Conservation (phyloP, 2,113 vertebrate species). For the Ophiodon elongatus region DNA sequence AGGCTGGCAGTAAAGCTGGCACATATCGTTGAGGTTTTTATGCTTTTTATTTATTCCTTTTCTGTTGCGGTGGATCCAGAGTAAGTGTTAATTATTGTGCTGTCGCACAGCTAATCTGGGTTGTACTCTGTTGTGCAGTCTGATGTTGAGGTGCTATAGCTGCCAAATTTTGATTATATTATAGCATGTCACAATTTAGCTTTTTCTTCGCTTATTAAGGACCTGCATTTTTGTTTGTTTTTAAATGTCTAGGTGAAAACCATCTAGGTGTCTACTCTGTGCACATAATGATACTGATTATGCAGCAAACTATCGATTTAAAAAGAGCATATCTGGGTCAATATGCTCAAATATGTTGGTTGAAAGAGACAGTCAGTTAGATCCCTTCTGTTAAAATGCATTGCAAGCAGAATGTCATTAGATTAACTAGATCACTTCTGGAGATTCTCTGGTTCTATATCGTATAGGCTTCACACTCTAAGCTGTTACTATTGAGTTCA, state of each 20-base stretch:
- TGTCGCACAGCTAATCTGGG: conserved; percentile 4
- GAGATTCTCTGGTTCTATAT: background rate
- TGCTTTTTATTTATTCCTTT: background rate
- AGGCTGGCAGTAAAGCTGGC: conserved; percentile 14
- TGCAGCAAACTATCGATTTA: background rate
- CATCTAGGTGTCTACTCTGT: background rate
- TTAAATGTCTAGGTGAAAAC: background rate
- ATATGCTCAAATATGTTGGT: background rate
- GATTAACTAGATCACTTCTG: background rate
- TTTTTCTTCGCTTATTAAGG: background rate
- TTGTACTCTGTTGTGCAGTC: background rate
- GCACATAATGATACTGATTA: background rate
- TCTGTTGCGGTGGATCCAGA: background rate
- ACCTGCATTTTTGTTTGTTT: background rate
- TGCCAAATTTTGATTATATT: background rate
- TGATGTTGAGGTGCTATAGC: background rate
- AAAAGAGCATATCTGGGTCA: background rate
- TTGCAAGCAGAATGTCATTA: background rate
- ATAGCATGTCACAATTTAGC: background rate
- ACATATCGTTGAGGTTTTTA: conserved; percentile 39
- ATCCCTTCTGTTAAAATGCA: background rate
- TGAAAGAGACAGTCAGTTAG: background rate
- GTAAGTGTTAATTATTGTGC: background rate
- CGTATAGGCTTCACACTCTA: background rate
- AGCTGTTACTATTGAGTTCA: background rate